Base-by-base conservation (phyloP, 2,113 vertebrate species). In the Colius striatus region DNA sequence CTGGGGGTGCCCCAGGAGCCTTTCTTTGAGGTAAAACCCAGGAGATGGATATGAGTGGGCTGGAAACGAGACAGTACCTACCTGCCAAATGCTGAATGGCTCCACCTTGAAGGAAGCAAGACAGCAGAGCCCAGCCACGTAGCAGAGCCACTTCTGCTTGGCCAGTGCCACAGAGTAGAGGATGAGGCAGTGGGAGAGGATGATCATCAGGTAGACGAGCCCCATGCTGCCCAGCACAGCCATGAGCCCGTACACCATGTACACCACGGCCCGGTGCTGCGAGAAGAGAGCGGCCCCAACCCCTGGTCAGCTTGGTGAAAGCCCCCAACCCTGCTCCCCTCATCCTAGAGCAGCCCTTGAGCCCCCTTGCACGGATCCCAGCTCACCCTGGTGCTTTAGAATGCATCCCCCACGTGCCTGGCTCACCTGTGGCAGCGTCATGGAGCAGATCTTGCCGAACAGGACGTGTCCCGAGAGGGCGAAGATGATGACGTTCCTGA, bases 371-470 rank as follows among this genome's bases (percentile, higher is more conserved):
- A 7, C 22, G 32, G 16, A 27, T 11, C 26, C 29, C 75, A 76
- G 45, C 5, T 34, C 72, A 38, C 3, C 26, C 17, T n/a, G 25
- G 17, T 21, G 58, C 61, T 92, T 66, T 29, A 41, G 36, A 3
- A 63, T 1, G 65, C 53, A 2, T 0, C 21, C n/a, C 67, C 7
- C 41, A 1, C 19, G 0, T 0, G 63, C 36, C 51, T 17, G 20
- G 84, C 98, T 96, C 96, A 99, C 99, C 99, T 99, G 98, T 6
- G 99, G 98, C 82, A 98, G 96, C 0, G 97, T 78, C 98, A 99
- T 98, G 34, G 99, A 98, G 98, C 99, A 99, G 97, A 99, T 97
- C 97, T 99, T 99, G 87, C 97, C 99, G 4, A 99, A 99, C 58
- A 99, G 98, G 79, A 99, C 97, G 0, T 99, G 99, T 23, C 99